phyloP scores from a whole-genome alignment of 2,888 invertebrate genomes.

The Caenorhabditis angaria region DNA sequence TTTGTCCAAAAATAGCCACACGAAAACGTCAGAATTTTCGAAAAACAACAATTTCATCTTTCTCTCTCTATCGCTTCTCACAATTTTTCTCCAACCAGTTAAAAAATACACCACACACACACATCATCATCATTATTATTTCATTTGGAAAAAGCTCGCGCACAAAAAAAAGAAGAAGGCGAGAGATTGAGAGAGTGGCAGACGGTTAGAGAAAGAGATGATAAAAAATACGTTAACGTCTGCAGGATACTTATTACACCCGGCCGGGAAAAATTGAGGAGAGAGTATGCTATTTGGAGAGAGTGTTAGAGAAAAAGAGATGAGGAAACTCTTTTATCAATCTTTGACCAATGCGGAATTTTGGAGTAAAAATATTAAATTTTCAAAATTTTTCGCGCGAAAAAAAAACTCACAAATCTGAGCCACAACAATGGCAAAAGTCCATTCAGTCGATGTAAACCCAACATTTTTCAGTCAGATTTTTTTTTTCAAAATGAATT shows the following conservation, averaged over 20 bases:
- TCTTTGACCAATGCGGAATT: too few relatives aligned
- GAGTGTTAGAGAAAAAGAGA: neutral
- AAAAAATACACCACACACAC: too few relatives aligned
- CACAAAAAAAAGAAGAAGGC: neutral
- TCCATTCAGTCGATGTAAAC: neutral
- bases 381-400: neutral
- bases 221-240: neutral
- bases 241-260: neutral
- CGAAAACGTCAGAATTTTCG: neutral
- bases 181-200: neutral
- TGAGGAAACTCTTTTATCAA: too few relatives aligned
- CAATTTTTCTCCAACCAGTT: neutral
- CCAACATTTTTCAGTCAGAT: neutral
- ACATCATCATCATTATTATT: slow-evolving; percentile 4
- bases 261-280: neutral
- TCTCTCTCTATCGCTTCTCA: neutral
- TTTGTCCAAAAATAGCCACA: neutral
- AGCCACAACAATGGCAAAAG: neutral
- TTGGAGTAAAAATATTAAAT: too few relatives aligned
- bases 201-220: neutral
- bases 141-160: neutral
- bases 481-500: neutral
- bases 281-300: neutral
- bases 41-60: neutral
- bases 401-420: slow-evolving; percentile 1